Evolutionary conservation across 2,888 invertebrate species (phyloP), one percentile per base, ranked within the genome.

Genomic region (Drosophila rellima): DNA sequence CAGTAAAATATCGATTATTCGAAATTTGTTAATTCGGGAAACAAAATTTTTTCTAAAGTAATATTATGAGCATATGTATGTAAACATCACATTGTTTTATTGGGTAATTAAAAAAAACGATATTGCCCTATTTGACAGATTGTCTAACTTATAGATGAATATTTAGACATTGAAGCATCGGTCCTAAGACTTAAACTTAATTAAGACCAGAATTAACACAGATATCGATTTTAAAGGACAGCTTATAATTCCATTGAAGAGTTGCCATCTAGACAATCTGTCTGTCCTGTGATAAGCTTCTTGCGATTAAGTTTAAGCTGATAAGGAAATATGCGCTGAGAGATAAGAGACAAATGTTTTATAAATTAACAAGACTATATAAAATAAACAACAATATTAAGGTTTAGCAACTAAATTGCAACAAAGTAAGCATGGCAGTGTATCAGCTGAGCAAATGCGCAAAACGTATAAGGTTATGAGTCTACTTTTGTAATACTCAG

Each of bases 381-480:
- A 57, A 64, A 55, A 40, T 55, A 56, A 55, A 51, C 39, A 74
- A 26, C 26, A 26, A 7, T 54, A 61, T 17, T 51, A n/a, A 45
- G 23, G 10, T 26, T 45, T 18, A 17, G 37, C 37, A 44, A 45
- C 33, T 33, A 33, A 33, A 55, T 31, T 55, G 67, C 56, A 73
- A 74, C 62, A 68, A 40, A 50, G 54, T 76, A 57, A 72, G 51
- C 67, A 62, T 44, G 17, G 7, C n/a, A 17, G 7, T 47, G 2
- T 20, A 48, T 18, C 76, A 75, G 57, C 70, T 75, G 40, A 55
- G 48, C 33, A 68, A 75, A 74, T 64, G 60, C 56, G 64, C 20
- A 60, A 83, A 81, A 65, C 79, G 63, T 64, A 56, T 64, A 78
- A 17, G 48, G 47, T 62, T 78, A 78, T 75, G 79, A 82, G 84